Base-by-base conservation (phyloP, 1,140 invertebrate genomes). In the Cydia amplana region DNA sequence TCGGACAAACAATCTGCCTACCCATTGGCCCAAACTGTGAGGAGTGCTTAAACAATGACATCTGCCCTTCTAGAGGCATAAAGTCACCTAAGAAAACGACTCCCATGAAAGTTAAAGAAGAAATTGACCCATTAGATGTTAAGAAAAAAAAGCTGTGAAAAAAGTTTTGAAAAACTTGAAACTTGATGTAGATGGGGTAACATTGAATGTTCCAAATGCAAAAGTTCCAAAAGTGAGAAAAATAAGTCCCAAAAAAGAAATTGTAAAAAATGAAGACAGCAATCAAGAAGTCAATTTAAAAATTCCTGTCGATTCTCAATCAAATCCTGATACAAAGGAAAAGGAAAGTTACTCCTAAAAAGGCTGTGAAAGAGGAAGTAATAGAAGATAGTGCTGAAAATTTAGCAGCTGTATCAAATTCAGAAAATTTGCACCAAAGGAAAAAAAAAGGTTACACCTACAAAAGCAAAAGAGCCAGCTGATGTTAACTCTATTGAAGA, bases 1-100 rank as follows among this genome's bases (percentile, higher is more conserved):
- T 99, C 94, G 99, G 99, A 4, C 98, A 99, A 93, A 97, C 97
- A 75, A 95, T 96, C 80, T 99, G 99, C 91, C 87, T 94, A 74
- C 97, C 98, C 5, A 90, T 96, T 0, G 95, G 94, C 65, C 98
- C 99, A 1, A 96, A 96, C 79, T 99, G 98, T 90, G 81, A 79
- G 0, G 93, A 95, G 74, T 99, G 99, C 91, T 91, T 98, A 18
- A 99, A 99, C 87, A 94, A 93, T 74, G 83, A 95, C 63, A 94
- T 99, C 25, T 99, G 98, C 91, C 97, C 98, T n/a, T 96, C 93
- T 86, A 95, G 89, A 64, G 88, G 78, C 14, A 84, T 85, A 77
- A 85, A 85, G 67, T 85, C 85, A 10, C 88, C 87, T 25, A 85
- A 83, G 25, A 88, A 87, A 67, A 86, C 84, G 72, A 83, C 86